These are phyloP conservation scores for Eupithecia tripunctaria DNA, from an alignment of 2,888 invertebrate genomes.

Conservation along the genomic window DNA sequence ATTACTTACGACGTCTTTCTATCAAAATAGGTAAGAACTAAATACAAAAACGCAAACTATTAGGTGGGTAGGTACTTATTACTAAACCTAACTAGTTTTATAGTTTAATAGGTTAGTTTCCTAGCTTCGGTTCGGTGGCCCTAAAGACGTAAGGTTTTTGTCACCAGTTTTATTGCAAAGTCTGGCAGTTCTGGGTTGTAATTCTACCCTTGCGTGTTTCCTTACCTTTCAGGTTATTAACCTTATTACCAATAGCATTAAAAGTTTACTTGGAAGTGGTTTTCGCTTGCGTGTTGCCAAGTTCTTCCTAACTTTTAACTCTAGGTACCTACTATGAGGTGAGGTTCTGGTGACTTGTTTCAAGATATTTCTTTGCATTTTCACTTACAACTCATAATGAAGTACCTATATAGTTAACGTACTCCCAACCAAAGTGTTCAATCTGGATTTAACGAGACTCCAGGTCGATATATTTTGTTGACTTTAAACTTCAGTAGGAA, in stretches of 20 bases:
- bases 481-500: neutral
- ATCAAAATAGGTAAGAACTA: neutral
- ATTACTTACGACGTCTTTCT: neutral
- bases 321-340: neutral
- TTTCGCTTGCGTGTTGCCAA: neutral
- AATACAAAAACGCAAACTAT: neutral
- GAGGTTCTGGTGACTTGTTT: neutral
- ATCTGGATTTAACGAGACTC: neutral
- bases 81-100: too few relatives aligned
- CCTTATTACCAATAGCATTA: constrained; percentile 17
- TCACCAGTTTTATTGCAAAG: constrained; percentile 6
- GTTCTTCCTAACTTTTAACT: neutral
- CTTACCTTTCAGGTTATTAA: constrained; percentile 10
- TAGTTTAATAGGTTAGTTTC: too few relatives aligned
- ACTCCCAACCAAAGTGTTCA: too few relatives aligned
- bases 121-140: neutral
- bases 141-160: neutral
- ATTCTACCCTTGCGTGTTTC: constrained; percentile 9
- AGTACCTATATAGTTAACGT: too few relatives aligned
- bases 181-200: neutral
- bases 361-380: neutral
- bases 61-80: too few relatives aligned
- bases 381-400: neutral
- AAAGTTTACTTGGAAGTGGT: constrained; percentile 1
- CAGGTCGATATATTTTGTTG: neutral